Base-by-base conservation (phyloP, 1,140 invertebrate species). In the Achatina immaculata region DNA sequence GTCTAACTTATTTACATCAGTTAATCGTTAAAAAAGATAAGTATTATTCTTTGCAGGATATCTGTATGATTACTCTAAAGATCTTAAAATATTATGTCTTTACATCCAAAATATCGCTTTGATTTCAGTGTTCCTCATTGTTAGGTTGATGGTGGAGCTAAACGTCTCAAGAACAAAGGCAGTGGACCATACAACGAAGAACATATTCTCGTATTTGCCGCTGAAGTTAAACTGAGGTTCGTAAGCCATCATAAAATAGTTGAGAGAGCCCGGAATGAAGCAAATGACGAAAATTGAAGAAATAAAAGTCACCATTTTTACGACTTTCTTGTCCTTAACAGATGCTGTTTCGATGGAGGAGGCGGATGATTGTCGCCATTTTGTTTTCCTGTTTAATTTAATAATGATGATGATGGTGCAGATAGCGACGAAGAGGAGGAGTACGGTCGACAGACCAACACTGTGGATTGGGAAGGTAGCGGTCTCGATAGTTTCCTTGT, bases 301-400 rank as follows among this genome's bases (percentile, higher is more conserved):
- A 9, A 71, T 42, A 28, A 71, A 42, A 6, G 6, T 71, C 2
- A 71, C 68, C 68, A 71, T 71, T 71, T 71, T 71, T 2, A 42
- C 42, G 2, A 42, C 68, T 71, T 40, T 71, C 36, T 40, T 71
- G 9, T 71, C 68, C n/a, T 71, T 71, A 24, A 42, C 14, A 7
- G 38, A 21, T 7, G 3, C 34, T 9, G 24, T 21, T 45, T n/a
- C 21, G 6, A 21, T 21, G 1, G 0, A 7, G 9, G 38, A 1
- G 6, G 21, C n/a, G 2, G 68, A 4, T 71, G 14, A 24, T 45
- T 71, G 36, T 21, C 68, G 36, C 68, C 68, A 71, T 71, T 71
- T 40, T 42, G 36, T 7, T 42, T 71, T 71, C 1, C 7, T 7
- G 38, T 71, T 71, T 2, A 71, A 31, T 38, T 71, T 21, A 2